Base-by-base conservation (phyloP, 37 sponge, comb jelly and placozoan species). In the Petrosia ficiformis region DNA sequence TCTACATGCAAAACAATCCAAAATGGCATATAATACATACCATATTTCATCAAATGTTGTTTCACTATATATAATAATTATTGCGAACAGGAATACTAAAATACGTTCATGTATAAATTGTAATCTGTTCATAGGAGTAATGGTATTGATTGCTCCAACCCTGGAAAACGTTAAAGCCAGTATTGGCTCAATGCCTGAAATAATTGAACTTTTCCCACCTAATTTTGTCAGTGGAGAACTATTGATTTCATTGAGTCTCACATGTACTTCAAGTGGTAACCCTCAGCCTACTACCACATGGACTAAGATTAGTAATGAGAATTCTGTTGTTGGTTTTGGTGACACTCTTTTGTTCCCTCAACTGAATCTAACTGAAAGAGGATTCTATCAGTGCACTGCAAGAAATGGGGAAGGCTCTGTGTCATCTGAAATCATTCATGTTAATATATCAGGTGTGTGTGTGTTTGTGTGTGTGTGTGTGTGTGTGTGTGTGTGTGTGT, bases 281-380 rank as follows among this genome's bases (percentile, higher is more conserved):
- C 84, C 84, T 4, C 65, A 71, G 37, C 84, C 84, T 3, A 38
- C 22, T 4, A 84, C 77, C 77, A 48, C 33, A 54, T 84, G 84
- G 84, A 77, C 38, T 48, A 84, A 84, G 61, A 70, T 75, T 42
- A 61, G 77, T 1, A n/a, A n/a, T n/a, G n/a, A n/a, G n/a, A 60
- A 71, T 3, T 16, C 22, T 29, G 26, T 24, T 22, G 63, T 59
- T 22, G 32, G 2, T 0, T 19, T 22, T 2, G 1, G 14, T 19
- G 14, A 14, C 2, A 42, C 11, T 0, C 35, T 74, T 3, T 30
- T 26, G 63, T 73, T 82, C 35, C 42, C 16, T n/a, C 75, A 82
- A 29, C 48, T 74, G 38, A 39, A 52, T 2, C 56, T 82, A 29
- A 35, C 42, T 8, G 58, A 74, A 41, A 75, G 75, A 59, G 83